Base-by-base conservation (phyloP, 2,888 invertebrate genomes). In the Cerceris ruficornis region DNA sequence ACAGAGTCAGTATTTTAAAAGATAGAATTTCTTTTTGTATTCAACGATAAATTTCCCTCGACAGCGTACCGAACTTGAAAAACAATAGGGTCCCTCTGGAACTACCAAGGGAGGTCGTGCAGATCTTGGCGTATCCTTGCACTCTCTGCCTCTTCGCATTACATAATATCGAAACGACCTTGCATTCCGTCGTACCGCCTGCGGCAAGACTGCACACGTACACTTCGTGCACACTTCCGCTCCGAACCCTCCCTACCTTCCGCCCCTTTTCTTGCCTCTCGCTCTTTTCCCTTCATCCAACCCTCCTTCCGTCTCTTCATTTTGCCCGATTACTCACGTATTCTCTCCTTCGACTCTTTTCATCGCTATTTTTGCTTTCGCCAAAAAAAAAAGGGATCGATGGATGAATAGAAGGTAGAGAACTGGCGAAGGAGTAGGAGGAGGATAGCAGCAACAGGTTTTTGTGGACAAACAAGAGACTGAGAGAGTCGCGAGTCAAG, bases 121-220 rank as follows among this genome's bases (percentile, higher is more conserved):
- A 1, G 43, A 17, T 14, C 14, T 72, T 66, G 69, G 49, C 80
- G 73, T 76, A 81, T 82, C 79, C 75, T 67, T 71, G 70, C 73
- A 69, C 81, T 74, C 81, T 77, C 67, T 43, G 68, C 61, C 73
- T 79, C 69, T 66, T 70, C 70, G 79, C 77, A 80, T 87, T 86
- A 85, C 86, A 75, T 86, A 86, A 86, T 81, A 83, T 82, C 81
- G 86, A 82, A 82, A 86, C 84, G 82, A 86, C 84, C 86, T 87
- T 84, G 84, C 86, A 77, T 85, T 83, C 80, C 81, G 77, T 80
- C 80, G 79, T 81, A 82, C 81, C 75, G 75, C 85, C 81, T 68
- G 77, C 64, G 79, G 79, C 84, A 76, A 64, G 65, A 68, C 80
- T 82, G 73, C 71, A 68, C 80, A 71, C 72, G 76, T 76, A 78